Evolutionary conservation across 2,113 vertebrate species (phyloP).

Genomic region (Hypanus sabinus): DNA sequence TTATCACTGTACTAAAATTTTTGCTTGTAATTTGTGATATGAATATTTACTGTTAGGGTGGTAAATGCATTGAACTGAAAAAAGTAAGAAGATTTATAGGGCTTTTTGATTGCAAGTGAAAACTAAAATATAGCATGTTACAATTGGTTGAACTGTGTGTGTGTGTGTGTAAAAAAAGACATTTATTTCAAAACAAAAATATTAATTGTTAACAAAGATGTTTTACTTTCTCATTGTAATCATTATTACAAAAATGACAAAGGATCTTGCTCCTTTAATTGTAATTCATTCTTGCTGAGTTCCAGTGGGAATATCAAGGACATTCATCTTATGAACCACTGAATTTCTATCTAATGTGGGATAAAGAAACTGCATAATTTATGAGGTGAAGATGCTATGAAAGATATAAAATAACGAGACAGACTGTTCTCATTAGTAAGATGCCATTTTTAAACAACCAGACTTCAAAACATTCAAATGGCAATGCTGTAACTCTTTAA

Average conservation of each 20-base stretch:
- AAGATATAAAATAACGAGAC: background rate
- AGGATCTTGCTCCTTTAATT: background rate
- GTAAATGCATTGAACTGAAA: background rate
- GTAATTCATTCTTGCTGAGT: background rate
- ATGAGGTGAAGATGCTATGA: background rate
- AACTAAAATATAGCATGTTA: background rate
- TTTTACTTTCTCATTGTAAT: background rate
- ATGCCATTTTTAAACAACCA: background rate
- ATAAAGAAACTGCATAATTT: conserved; percentile 17
- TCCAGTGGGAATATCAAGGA: background rate
- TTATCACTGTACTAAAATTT: background rate
- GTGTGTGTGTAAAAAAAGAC: no score
- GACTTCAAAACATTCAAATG: background rate
- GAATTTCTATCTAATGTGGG: conserved; percentile 15
- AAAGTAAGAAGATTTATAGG: background rate
- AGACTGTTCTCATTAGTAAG: background rate
- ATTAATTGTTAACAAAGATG: background rate
- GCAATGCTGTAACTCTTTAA: background rate
- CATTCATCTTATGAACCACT: background rate
- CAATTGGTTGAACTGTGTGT: background rate
- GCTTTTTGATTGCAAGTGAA: background rate
- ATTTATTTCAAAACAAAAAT: background rate
- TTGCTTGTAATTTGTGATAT: background rate
- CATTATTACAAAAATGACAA: background rate
- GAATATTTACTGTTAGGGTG: conserved; percentile 21